Evolutionary conservation across 2,113 vertebrate genomes (phyloP), one percentile per base, ranked within the genome.

Genomic region (Butastur rufipennis): DNA sequence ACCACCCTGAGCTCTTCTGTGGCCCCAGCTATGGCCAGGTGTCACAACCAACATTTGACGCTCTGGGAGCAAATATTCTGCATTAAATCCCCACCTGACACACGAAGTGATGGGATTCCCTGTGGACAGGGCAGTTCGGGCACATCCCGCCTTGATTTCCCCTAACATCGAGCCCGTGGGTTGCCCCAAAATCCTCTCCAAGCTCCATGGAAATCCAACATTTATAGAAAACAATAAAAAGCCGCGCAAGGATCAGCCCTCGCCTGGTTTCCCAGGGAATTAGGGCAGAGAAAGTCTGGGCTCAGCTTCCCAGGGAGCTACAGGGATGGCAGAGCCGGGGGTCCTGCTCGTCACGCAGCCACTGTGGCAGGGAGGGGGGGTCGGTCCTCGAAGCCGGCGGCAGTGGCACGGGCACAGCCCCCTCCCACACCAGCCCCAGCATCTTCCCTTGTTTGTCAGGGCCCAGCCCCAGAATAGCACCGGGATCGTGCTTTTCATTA

Each of bases 111-210:
- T 12, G 71, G 52, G 40, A 32, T 52, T 80, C 62, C 79, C 45
- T 0, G 0, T 22, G 47, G 53, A 11, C 0, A 4, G 56, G 26
- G 34, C 0, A 2, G 16, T 12, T 18, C 0, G 3, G 58, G 45
- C 7, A 0, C 45, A 7, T 34, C n/a, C 1, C 67, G 9, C 61
- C 52, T 42, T 1, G 3, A 10, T 74, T n/a, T 32, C 31, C 55
- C 19, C 34, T 2, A 4, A 22, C 26, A 8, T 1, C 7, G 0
- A 65, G 12, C 36, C 29, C 0, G 0, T 2, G 9, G 7, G 1
- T 40, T 8, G 5, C 77, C 58, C 32, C 1, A 9, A 84, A 81
- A 38, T 21, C 66, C 50, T 18, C 55, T 22, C 66, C 31, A 2
- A 66, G 56, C 50, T 2, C 10, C 0, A 7, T 0, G 2, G 55